Base-by-base conservation (phyloP, 2,888 invertebrate species). In the Piscicola geometra region DNA sequence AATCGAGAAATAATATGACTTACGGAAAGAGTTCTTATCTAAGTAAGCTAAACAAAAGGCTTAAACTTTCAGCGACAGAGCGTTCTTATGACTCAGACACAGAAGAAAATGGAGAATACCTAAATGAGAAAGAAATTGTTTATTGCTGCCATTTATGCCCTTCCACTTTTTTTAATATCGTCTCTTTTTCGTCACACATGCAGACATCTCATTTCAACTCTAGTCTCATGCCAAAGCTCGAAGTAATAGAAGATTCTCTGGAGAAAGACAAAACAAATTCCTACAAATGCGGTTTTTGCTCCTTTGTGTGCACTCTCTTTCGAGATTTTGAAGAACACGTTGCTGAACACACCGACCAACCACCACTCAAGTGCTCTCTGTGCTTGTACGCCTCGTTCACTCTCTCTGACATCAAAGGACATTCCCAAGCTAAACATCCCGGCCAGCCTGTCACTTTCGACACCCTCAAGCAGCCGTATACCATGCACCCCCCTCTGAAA, bases 111-210 rank as follows among this genome's bases (percentile, higher is more conserved):
- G 12, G 9, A 25, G 12, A 25, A 12, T 9, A 64, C 41, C 64
- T 12, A 9, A 35, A 41, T 2, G n/a, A 15, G 30, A 9, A 21
- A 21, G 18, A 28, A 30, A 25, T 67, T n/a, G 60, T 33, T 67
- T 77, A 56, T 67, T 77, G 77, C 64, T 77, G 77, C 64, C 71
- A 72, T 30, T 28, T 66, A 50, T 77, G 77, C 52, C 60, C 71
- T 3, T 32, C 25, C 12, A 68, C 66, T 35, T 77, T 70, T 36
- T 28, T 25, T n/a, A 33, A 50, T 15, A 21, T 64, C 9, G n/a
- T 28, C 18, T 25, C 25, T 21, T 75, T 77, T 47, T 52, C 47
- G 25, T 32, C 36, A 9, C 77, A 77, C 47, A 35, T 77, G n/a
- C 52, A 30, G 28, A 50, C n/a, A n/a, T 60, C 25, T 0, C 77